phyloP scores from a whole-genome alignment of 2,113 vertebrate genomes.

The Scomber scombrus region DNA sequence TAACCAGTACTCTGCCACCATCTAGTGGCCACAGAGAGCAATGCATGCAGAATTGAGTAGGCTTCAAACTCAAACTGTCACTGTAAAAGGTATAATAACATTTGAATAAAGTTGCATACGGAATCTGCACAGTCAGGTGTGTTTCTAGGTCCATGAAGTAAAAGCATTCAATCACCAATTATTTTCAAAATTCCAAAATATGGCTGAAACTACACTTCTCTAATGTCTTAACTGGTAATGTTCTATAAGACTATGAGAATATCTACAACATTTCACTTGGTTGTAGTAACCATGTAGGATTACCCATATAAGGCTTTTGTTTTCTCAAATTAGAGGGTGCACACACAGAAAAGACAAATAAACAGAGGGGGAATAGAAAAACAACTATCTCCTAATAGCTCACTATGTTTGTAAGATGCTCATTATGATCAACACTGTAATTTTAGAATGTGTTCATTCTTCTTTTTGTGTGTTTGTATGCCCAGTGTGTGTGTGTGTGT shows the following conservation, averaged over 20 bases:
- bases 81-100: background rate
- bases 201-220: no score
- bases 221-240: no score
- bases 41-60: background rate
- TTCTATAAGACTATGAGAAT: no score
- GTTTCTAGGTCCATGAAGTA: background rate
- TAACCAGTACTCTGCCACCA: conserved; percentile 23
- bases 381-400: background rate
- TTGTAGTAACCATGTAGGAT: background rate
- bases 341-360: background rate
- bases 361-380: background rate
- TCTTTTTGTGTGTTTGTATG: background rate
- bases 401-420: background rate
- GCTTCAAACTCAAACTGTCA: background rate
- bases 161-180: background rate
- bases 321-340: background rate
- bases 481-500: background rate
- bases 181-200: no score
- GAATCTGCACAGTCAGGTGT: background rate
- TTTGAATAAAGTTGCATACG: background rate
- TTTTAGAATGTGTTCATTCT: background rate
- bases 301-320: background rate
- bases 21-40: conserved; percentile 47
- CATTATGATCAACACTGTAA: background rate
- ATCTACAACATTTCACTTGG: background rate